These are phyloP conservation scores for Coelinius sp. DNA, from an alignment of 2,888 invertebrate genomes.

Conservation along the genomic window DNA sequence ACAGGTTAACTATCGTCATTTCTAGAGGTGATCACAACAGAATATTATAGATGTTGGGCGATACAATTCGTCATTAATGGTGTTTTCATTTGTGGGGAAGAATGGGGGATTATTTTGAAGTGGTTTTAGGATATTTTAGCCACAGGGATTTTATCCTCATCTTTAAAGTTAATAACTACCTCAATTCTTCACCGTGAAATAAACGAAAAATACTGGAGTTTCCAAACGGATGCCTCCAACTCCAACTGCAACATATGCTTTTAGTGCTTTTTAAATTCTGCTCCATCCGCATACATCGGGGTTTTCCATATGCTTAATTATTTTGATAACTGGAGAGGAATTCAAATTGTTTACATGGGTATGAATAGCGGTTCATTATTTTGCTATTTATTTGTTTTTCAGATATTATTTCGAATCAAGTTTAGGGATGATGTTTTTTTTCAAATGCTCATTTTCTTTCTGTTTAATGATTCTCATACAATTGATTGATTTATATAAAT, in stretches of 20 bases:
- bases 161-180: conserved; percentile 23
- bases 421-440: too few relatives aligned
- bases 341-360: background rate
- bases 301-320: background rate
- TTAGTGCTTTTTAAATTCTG: background rate
- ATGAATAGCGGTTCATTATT: background rate
- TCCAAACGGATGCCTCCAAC: background rate
- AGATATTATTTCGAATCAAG: background rate
- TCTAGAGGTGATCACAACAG: background rate
- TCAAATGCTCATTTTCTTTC: too few relatives aligned
- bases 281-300: background rate
- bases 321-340: background rate
- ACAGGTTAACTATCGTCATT: conserved; percentile 1
- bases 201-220: conserved; percentile 36
- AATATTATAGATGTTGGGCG: background rate
- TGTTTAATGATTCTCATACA: too few relatives aligned
- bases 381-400: background rate
- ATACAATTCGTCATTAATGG: background rate
- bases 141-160: background rate
- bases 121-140: background rate
- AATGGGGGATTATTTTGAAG: background rate
- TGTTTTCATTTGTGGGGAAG: too few relatives aligned
- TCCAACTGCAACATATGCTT: conserved; percentile 8
- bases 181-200: conserved; percentile 46
- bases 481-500: too few relatives aligned